Conservation (phyloP, 2,888 invertebrate genomes). For the Polia nebulosa region DNA sequence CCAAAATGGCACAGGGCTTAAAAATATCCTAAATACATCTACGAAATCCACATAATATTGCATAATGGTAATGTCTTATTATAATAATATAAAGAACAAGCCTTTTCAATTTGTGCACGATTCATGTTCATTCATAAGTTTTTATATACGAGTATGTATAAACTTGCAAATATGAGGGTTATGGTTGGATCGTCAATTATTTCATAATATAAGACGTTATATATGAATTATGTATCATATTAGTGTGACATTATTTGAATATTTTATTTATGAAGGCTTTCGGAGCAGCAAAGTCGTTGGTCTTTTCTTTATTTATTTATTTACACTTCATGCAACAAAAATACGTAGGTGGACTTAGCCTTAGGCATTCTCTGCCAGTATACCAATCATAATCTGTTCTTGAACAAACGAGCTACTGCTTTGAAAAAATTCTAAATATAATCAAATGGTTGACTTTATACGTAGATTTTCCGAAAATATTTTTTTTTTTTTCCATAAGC, state of each 20-base stretch:
- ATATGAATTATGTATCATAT: background rate
- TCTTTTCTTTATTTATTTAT: no score
- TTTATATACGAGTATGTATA: background rate
- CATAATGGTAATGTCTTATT: background rate
- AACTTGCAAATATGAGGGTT: background rate
- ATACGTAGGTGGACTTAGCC: no score
- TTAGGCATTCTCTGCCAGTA: no score
- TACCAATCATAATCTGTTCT: background rate
- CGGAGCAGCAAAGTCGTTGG: no score
- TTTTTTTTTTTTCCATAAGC: background rate
- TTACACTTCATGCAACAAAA: no score
- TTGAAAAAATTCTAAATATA: background rate
- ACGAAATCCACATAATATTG: background rate
- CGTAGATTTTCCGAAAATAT: no score
- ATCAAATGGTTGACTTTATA: background rate
- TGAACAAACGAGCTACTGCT: background rate
- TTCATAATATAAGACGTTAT: background rate
- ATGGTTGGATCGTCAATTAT: background rate
- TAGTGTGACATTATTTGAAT: background rate
- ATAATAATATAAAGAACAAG: background rate
- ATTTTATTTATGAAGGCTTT: background rate
- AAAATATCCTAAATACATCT: background rate
- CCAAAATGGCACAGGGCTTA: background rate
- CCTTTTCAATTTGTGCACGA: background rate
- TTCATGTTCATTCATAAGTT: slow-evolving; percentile 2